Base-by-base conservation (phyloP, 2,888 invertebrate genomes). In the Empis livida region DNA sequence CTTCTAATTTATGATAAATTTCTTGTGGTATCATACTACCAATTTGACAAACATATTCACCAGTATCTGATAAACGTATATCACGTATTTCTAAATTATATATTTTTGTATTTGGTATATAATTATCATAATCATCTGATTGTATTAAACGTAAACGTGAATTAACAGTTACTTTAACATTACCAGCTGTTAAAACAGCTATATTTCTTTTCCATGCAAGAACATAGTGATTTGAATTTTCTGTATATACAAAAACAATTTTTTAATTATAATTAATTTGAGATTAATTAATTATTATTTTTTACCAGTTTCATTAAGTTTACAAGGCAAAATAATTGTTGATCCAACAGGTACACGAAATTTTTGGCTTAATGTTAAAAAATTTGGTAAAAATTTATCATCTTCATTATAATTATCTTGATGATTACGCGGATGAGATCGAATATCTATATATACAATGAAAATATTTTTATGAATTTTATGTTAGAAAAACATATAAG, bases 31-130 rank as follows among this genome's bases (percentile, higher is more conserved):
- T 65, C 57, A 68, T 61, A 6, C 71, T 68, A 32, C 73, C 69
- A 45, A 77, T 66, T 53, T 71, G 71, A 58, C 77, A 78, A n/a
- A 71, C 68, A 59, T 77, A 78, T 56, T 70, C 65, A 30, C 74
- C 72, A 9, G 73, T 72, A 57, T 75, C 74, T 47, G 70, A 68
- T 10, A 71, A 70, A 31, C 67, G 59, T 10, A 74, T 71, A 55
- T 72, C 71, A 51, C 69, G 67, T 52, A 75, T 64, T 58, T 73
- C 71, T 49, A 75, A 60, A 56, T 72, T 72, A 58, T 71, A 73
- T 43, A 73, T 72, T 48, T 71, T 71, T 17, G 49, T 51, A 46
- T 51, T 53, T 48, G 39, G 52, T 43, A 42, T 51, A 30, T 40
- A 45, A 48, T 11, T 58, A 56, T 47, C 45, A 13, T 61, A 58